Base-by-base conservation (phyloP, 1,140 invertebrate species). In the Euglossa dilemma region DNA sequence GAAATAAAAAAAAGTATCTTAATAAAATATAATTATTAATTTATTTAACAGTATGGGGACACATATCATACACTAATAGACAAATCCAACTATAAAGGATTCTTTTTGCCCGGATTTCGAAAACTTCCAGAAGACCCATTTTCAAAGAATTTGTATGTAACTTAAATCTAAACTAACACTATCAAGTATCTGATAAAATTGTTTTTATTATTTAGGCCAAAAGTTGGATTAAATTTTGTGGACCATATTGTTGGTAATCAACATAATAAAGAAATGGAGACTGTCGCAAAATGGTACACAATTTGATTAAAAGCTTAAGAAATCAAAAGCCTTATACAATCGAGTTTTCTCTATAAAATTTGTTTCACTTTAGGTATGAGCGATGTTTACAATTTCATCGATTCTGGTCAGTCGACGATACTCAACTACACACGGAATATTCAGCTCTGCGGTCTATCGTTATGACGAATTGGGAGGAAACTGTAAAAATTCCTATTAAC, bases 401-500 rank as follows among this genome's bases (percentile, higher is more conserved):
- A 91, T 99, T 99, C 94, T 99, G 99, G 99, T 99, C 99, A 7
- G 98, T 99, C 0, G 99, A 99, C 93, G 99, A 99, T 93, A 96
- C 95, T 14, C 98, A 99, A 93, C 96, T 99, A 9, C 98, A 99
- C 93, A 99, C 99, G 0, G 97, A 99, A 91, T 99, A 97, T 94
- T 99, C 99, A 2, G 97, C 99, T 0, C 95, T 99, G 16, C 96
- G 99, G 47, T 99, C 99, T 1, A 98, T 99, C 85, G 99, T 99
- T 0, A 97, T 99, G 95, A 97, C 98, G 3, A 99, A 99, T 91
- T 99, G 97, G 94, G 98, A 99, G 90, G 99, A 99, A 93, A 99
- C 98, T 0, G 97, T 99, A 14, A 99, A 99, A 95, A 96, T 99
- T 96, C 99, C 99, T 6, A 99, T 99, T 86, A 99, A 99, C 93